Conservation (phyloP, 2,888 invertebrate genomes). For the Acronicta aceris region DNA sequence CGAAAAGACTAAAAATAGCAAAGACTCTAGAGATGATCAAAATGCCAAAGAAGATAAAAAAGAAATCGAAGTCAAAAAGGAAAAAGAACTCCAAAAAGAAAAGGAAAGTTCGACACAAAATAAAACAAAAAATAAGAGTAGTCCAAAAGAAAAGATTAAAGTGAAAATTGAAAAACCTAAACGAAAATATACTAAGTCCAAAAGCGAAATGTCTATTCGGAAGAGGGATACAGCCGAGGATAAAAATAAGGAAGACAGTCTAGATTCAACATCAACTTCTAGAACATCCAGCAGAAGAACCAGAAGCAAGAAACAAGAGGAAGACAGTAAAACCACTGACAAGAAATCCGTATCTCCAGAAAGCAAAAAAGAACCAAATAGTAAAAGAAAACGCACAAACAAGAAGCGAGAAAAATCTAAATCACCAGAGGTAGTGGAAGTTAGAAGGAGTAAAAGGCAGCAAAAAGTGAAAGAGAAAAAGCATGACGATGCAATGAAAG, state of each 20-base stretch:
- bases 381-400: constrained; percentile 28
- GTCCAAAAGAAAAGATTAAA: constrained; percentile 49
- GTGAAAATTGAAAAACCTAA: constrained; percentile 51
- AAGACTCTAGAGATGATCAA: constrained; percentile 43
- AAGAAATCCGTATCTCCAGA: constrained; percentile 37
- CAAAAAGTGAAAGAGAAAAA: constrained; percentile 59
- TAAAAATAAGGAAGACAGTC: constrained; percentile 14
- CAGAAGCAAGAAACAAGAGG: constrained; percentile 63
- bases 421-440: constrained; percentile 59
- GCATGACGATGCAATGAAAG: constrained; percentile 47
- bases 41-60: constrained; percentile 20
- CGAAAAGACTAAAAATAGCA: constrained; percentile 61
- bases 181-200: constrained; percentile 37
- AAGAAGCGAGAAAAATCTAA: constrained; percentile 39
- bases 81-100: constrained; percentile 28
- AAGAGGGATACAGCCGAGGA: constrained; percentile 33
- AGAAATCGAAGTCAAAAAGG: constrained; percentile 11
- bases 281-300: constrained; percentile 47
- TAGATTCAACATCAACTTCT: constrained; percentile 26
- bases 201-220: constrained; percentile 16
- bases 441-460: constrained; percentile 75
- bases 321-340: constrained; percentile 24
- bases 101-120: constrained; percentile 23
- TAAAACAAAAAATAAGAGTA: constrained; percentile 28
- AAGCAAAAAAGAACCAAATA: constrained; percentile 31